phyloP scores from a whole-genome alignment of 2,113 vertebrate species.

The Aldabrachelys gigantea region DNA sequence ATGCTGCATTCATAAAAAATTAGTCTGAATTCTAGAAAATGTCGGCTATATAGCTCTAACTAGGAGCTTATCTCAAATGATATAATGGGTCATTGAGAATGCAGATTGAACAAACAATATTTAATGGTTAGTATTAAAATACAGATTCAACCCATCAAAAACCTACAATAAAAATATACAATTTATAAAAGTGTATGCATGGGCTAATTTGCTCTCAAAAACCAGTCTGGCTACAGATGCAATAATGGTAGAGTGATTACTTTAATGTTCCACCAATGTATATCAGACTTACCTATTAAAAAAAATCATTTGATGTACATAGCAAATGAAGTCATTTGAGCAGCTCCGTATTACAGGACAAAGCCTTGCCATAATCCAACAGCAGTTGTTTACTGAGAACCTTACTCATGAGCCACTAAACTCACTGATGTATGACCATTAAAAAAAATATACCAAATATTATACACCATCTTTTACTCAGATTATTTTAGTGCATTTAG shows the following conservation, averaged over 20 bases:
- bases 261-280: not conserved
- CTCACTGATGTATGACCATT: not conserved
- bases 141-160: not conserved
- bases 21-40: not conserved
- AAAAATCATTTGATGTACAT: not conserved
- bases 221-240: not conserved
- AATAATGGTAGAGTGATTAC: not conserved
- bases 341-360: not conserved
- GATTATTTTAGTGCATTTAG: not conserved
- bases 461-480: not conserved
- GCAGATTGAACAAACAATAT: not conserved
- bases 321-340: slow-evolving; percentile 2
- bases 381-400: not conserved
- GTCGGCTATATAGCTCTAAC: not conserved
- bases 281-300: not conserved
- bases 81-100: not conserved
- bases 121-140: not conserved
- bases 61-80: not conserved
- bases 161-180: not conserved
- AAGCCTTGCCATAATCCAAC: not conserved
- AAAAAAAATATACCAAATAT: not conserved
- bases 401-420: not conserved
- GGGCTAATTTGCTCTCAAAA: not conserved
- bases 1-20: not conserved
- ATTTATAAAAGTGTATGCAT: not conserved